Evolutionary conservation across 2,888 invertebrate genomes (phyloP).

Genomic region (Scaeva pyrastri): DNA sequence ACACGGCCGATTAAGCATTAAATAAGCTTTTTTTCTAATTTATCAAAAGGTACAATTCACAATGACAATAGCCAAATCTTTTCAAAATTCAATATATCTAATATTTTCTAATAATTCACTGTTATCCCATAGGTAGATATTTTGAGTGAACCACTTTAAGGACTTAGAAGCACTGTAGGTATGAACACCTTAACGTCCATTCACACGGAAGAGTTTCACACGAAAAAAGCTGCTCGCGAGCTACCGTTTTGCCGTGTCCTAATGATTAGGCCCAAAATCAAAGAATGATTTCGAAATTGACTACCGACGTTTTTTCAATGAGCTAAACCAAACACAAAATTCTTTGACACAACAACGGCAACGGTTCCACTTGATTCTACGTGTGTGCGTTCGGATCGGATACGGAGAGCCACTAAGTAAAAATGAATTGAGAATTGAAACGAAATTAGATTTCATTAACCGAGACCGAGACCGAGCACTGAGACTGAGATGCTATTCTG

Average conservation of each 20-base stretch:
- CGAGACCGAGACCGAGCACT: constrained; percentile 59
- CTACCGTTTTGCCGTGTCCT: constrained; percentile 78
- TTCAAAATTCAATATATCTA: constrained; percentile 4
- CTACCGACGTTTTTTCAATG: constrained; percentile 78
- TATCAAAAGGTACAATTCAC: neutral
- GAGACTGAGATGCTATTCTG: constrained; percentile 52
- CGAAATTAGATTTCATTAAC: constrained; percentile 75
- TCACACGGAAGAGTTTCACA: constrained; percentile 42
- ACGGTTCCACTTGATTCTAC: constrained; percentile 45
- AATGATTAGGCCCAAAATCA: constrained; percentile 82
- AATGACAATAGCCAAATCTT: constrained; percentile 5
- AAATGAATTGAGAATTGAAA: constrained; percentile 74
- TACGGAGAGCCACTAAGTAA: constrained; percentile 61
- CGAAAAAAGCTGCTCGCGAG: constrained; percentile 54
- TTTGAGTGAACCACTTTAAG: neutral
- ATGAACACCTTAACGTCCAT: constrained; percentile 29
- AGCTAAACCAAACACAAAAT: constrained; percentile 63
- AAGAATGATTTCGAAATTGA: constrained; percentile 83
- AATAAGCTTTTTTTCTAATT: neutral
- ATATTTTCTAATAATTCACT: constrained; percentile 25
- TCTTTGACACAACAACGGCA: constrained; percentile 64
- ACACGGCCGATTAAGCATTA: constrained; percentile 53
- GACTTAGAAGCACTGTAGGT: constrained; percentile 18
- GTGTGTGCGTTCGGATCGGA: constrained; percentile 56
- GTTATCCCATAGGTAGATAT: constrained; percentile 59